These are phyloP conservation scores for Chrysotoxum bicinctum DNA, from an alignment of 2,888 invertebrate species.

Conservation along the genomic window DNA sequence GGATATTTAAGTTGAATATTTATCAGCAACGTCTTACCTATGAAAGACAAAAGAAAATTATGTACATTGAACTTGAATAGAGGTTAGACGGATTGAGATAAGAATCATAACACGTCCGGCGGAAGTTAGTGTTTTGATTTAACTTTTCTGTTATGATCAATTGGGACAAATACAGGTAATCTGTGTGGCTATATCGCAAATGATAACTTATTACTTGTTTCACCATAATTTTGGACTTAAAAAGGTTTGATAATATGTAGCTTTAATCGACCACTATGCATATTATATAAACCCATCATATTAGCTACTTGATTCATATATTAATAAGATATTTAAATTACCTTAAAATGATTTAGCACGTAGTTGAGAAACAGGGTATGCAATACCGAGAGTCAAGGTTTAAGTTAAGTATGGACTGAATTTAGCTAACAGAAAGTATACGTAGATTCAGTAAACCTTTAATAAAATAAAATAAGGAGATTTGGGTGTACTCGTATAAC, in stretches of 20 bases:
- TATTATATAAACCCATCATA: too few relatives aligned
- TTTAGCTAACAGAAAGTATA: not conserved
- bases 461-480: not conserved
- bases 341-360: not conserved
- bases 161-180: not conserved
- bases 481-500: not conserved
- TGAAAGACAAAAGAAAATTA: not conserved
- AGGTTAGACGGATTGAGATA: conserved; percentile 37
- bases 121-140: conserved; percentile 41
- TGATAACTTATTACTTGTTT: not conserved
- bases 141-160: not conserved
- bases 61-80: conserved; percentile 27
- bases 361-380: not conserved
- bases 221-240: conserved; percentile 6
- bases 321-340: not conserved
- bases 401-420: not conserved
- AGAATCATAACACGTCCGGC: conserved; percentile 30
- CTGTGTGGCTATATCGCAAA: conserved; percentile 13
- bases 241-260: not conserved
- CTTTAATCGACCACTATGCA: too few relatives aligned
- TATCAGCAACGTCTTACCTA: not conserved
- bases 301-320: not conserved
- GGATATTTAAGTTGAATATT: conserved; percentile 34
- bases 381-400: not conserved
- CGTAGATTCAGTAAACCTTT: too few relatives aligned